phyloP scores from a whole-genome alignment of 2,113 vertebrate genomes.

The Equus quagga region DNA sequence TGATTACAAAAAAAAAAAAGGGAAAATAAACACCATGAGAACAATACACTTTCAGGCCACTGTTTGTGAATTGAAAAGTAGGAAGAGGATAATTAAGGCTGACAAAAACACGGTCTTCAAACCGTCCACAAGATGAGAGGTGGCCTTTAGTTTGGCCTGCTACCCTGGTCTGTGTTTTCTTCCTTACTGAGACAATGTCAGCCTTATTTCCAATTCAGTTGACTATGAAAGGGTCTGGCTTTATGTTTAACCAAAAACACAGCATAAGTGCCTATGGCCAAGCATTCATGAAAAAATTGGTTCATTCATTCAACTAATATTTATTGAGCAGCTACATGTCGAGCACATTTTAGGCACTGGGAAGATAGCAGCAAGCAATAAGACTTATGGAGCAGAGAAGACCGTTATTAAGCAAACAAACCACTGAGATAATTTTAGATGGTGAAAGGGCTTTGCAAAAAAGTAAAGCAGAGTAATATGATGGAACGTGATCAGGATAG shows the following conservation, averaged over 20 bases:
- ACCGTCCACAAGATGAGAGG: background rate
- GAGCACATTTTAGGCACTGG: background rate
- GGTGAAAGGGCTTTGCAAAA: background rate
- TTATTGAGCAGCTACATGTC: background rate
- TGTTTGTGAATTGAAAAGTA: background rate
- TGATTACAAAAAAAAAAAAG: background rate
- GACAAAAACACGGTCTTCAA: background rate
- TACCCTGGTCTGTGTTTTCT: background rate
- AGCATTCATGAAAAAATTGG: background rate
- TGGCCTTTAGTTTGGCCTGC: background rate
- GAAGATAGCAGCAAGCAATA: background rate
- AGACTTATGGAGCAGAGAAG: background rate
- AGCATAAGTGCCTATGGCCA: background rate
- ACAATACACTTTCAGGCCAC: background rate
- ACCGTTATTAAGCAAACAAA: background rate
- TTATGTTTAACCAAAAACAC: background rate
- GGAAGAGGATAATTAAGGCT: background rate
- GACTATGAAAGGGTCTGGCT: background rate
- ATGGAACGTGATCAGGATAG: background rate
- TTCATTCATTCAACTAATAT: background rate
- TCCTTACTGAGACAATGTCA: background rate
- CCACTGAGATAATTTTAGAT: background rate
- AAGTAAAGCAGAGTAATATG: background rate
- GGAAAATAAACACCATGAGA: background rate
- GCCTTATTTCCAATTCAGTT: background rate